Base-by-base conservation (phyloP, 2,113 vertebrate genomes). In the Egretta garzetta region DNA sequence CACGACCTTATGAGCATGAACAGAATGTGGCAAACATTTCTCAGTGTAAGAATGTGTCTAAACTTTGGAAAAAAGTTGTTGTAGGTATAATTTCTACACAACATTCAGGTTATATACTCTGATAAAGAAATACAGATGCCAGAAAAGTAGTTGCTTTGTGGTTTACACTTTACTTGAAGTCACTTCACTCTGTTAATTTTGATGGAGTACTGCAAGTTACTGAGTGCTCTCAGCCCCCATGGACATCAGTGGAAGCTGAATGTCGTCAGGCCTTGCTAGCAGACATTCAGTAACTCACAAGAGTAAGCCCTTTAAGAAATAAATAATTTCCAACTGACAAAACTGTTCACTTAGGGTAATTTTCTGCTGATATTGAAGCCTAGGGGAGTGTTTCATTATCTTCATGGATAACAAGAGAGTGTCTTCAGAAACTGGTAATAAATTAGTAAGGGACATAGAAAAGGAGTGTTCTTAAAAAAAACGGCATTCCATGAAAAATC, bases 1-100 rank as follows among this genome's bases (percentile, higher is more conserved):
- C 98, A 98, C 75, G 90, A 98, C 95, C 96, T 96, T 91, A 91
- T 58, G 92, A 95, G 86, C 88, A 97, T 88, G 98, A 98, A 96
- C 71, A 97, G 95, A 98, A 97, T 73, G 82, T 95, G 84, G 92
- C 93, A 97, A 97, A 96, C 86, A 92, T 95, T 95, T 97, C 85
- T 92, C 74, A 92, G 22, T 22, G 27, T 87, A 81, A 95, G 62
- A 58, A 59, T 90, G 45, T 77, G 74, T 95, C 93, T 96, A 90
- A 97, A 94, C 74, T 50, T 81, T 41, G 72, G 9, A 63, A 85
- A 60, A 93, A 93, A 88, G 76, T 97, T 97, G 92, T 88, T 88
- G 35, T 39, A 85, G 50, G 83, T 96, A 58, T 85, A 82, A 97
- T 97, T 97, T 96, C 89, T 88, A 94, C 43, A 43, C 10, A 64